Percentiles rank a stretch among this genome's conserved stretches.
Conservation (phyloP, 2,888 invertebrate species). For the Sepiola atlantica region DNA sequence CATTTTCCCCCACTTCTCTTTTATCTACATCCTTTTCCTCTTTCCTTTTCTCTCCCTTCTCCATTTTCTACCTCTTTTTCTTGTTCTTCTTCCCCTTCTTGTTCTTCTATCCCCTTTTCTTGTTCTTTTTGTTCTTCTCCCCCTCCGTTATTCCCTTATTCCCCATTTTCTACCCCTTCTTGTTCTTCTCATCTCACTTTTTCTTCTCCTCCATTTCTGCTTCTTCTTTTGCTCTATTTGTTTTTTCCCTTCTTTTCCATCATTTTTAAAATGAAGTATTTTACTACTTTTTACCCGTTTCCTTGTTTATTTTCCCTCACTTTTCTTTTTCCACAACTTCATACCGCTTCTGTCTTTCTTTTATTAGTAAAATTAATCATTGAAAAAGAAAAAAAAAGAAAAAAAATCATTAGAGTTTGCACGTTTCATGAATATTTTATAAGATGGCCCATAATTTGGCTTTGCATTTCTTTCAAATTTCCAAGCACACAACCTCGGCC, state of each 20-base stretch:
- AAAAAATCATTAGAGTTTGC: not conserved
- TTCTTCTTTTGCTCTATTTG: not conserved
- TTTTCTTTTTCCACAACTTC: not conserved
- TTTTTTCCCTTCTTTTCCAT: not conserved
- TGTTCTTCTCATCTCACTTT: not conserved
- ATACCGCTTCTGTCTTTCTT: not conserved
- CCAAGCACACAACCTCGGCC: not conserved
- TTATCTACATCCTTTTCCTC: not conserved
- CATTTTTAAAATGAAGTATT: not conserved
- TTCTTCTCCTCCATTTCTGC: not conserved
- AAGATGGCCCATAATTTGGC: not conserved
- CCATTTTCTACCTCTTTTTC: not conserved
- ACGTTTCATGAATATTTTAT: conserved; percentile 22
- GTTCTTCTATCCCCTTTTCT: not conserved
- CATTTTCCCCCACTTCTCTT: not conserved
- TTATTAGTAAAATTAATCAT: not conserved
- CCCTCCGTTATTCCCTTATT: too few relatives aligned
- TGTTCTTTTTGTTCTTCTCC: not conserved
- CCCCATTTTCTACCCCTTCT: not conserved
- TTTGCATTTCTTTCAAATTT: conserved; percentile 7
- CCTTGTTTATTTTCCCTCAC: not conserved
- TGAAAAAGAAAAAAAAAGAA: too few relatives aligned
- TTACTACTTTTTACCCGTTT: too few relatives aligned
- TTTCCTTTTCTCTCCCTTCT: not conserved
- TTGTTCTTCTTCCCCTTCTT: not conserved